Evolutionary conservation across 2,888 invertebrate species (phyloP).

Genomic region (Thysanoteuthis rhombus): DNA sequence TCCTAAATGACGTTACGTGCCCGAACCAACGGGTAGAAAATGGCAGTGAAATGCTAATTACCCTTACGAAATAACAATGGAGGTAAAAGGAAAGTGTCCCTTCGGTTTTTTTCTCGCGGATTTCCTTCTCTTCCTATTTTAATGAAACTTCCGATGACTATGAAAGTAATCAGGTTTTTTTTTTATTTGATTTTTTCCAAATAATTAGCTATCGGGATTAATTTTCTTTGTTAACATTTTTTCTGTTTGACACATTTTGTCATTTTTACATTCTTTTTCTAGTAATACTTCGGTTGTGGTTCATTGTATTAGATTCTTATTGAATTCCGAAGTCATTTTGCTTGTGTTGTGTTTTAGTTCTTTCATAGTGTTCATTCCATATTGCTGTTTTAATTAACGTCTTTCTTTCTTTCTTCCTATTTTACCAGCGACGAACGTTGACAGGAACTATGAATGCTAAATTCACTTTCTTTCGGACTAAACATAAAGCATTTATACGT

Average conservation of each 20-base stretch:
- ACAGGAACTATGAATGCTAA: too few species aligned
- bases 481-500: too few species aligned
- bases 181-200: neutral
- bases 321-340: neutral
- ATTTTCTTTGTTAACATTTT: neutral
- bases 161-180: neutral
- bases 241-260: neutral
- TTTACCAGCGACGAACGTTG: too few species aligned
- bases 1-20: neutral
- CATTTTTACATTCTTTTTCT: neutral
- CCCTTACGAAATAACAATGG: neutral
- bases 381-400: too few species aligned
- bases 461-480: neutral
- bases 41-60: neutral
- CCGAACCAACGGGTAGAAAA: neutral
- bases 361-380: neutral
- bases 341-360: neutral
- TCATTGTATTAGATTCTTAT: neutral
- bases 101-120: neutral
- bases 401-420: neutral
- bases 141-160: slow-evolving; percentile 1
- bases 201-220: neutral
- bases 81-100: neutral
- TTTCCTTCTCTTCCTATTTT: neutral
- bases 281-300: neutral